These are phyloP conservation scores for Papilio elwesi DNA, from an alignment of 2,888 invertebrate species.

Conservation along the genomic window DNA sequence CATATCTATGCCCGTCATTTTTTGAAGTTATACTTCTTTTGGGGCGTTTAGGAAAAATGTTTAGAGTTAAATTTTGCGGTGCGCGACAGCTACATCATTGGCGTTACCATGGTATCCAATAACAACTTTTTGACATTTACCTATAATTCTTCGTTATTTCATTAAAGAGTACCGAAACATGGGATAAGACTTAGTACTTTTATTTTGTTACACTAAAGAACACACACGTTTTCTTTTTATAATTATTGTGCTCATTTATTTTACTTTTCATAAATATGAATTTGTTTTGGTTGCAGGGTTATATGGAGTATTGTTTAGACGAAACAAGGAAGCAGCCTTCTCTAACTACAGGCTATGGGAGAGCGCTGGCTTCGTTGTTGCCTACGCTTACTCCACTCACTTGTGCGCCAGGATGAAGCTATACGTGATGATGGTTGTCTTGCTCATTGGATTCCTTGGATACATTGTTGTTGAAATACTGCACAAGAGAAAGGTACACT, in stretches of 20 bases:
- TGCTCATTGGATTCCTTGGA: slow-evolving; percentile 89
- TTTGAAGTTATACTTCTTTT: too few relatives aligned
- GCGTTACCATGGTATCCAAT: too few relatives aligned
- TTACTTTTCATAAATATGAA: not conserved
- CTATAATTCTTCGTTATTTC: not conserved
- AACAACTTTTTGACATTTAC: not conserved
- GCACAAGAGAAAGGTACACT: slow-evolving; percentile 90
- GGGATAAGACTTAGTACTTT: not conserved
- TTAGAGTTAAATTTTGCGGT: too few relatives aligned
- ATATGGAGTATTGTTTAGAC: slow-evolving; percentile 93
- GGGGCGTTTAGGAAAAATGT: too few relatives aligned
- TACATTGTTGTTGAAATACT: slow-evolving; percentile 92
- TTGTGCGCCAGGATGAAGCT: slow-evolving; percentile 94
- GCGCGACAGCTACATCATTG: too few relatives aligned
- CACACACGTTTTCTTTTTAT: too few relatives aligned
- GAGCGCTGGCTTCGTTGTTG: slow-evolving; percentile 94
- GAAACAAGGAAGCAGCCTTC: slow-evolving; percentile 96
- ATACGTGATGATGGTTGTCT: slow-evolving; percentile 91
- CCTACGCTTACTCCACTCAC: slow-evolving; percentile 94
- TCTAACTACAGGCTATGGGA: slow-evolving; percentile 96
- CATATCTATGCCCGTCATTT: too few relatives aligned
- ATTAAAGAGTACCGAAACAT: too few relatives aligned
- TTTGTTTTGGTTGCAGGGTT: slow-evolving; percentile 83
- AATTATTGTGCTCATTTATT: not conserved
- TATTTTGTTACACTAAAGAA: too few relatives aligned